A percentile compares a stretch with the other conserved stretches of the same genome.
phyloP scores from a whole-genome alignment of 1,140 invertebrate species.

The Aphaenogaster rudis region DNA sequence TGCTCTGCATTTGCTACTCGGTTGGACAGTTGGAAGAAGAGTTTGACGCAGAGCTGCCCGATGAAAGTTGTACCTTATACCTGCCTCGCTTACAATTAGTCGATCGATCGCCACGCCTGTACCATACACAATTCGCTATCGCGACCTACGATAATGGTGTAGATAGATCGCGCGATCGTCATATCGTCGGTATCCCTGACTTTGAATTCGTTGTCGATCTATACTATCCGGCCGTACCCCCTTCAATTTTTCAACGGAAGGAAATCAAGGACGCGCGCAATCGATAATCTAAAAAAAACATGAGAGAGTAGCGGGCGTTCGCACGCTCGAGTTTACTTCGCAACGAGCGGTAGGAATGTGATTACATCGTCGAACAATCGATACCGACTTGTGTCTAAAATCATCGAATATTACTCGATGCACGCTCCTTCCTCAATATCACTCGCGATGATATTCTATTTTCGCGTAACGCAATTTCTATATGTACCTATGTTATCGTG shows the following conservation, averaged over 20 bases:
- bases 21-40: background rate
- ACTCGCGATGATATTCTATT: background rate
- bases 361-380: conserved; percentile 19
- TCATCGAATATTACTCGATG: background rate
- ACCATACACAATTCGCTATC: conserved; percentile 1
- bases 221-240: conserved; percentile 46
- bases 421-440: background rate
- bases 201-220: conserved; percentile 68
- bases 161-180: conserved; percentile 7
- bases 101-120: conserved; percentile 8
- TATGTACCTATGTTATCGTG: background rate
- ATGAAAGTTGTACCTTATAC: background rate
- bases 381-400: background rate
- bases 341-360: background rate
- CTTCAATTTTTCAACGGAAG: conserved; percentile 77
- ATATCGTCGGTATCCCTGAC: conserved; percentile 59
- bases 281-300: conserved; percentile 76
- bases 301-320: conserved; percentile 27
- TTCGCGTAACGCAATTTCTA: background rate
- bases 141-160: background rate
- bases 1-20: background rate
- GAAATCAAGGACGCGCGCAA: conserved; percentile 75
- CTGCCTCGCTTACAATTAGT: background rate
- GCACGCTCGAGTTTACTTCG: conserved; percentile 15
- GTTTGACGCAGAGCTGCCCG: background rate